Percentiles rank a stretch among this genome's conserved stretches.
These are phyloP conservation scores for Apteryx mantelli DNA, from an alignment of 2,113 vertebrate genomes.

Conservation along the genomic window DNA sequence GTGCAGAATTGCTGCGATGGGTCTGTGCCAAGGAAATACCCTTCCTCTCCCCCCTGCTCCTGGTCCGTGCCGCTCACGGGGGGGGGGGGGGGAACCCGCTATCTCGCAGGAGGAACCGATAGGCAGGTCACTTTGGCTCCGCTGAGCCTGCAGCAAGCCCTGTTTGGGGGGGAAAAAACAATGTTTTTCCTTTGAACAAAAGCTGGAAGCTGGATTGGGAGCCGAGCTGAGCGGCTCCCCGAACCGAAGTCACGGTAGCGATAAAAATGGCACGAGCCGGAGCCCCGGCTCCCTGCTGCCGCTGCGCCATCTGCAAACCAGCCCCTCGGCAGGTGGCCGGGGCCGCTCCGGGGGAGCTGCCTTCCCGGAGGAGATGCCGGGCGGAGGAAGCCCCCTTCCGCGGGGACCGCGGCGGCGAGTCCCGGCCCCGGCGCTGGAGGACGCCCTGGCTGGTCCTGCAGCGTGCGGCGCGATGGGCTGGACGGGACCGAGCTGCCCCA, in stretches of 20 bases:
- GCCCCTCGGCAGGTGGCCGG: background rate
- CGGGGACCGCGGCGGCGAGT: accelerated
- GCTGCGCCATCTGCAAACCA: background rate
- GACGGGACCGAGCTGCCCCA: background rate
- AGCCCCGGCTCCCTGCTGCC: accelerated
- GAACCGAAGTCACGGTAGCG: accelerated
- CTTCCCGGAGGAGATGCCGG: too few relatives aligned
- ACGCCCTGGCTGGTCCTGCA: accelerated
- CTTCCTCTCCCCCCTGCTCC: background rate
- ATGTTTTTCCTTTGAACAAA: background rate
- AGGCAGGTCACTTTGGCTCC: too few relatives aligned
- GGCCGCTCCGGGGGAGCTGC: too few relatives aligned
- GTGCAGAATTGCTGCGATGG: background rate
- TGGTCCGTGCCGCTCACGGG: too few relatives aligned
- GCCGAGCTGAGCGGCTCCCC: background rate
- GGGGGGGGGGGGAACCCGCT: background rate
- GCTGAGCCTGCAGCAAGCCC: too few relatives aligned
- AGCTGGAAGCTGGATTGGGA: background rate
- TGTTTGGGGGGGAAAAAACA: too few relatives aligned
- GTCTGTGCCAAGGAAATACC: background rate
- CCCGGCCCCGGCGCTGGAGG: accelerated
- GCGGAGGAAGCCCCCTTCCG: too few relatives aligned
- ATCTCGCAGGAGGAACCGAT: too few relatives aligned
- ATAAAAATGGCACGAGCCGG: background rate
- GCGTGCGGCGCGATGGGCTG: background rate